Evolutionary conservation across 2,888 invertebrate species (phyloP), one percentile per base, ranked within the genome.

Genomic region (Mesoligia furuncula): DNA sequence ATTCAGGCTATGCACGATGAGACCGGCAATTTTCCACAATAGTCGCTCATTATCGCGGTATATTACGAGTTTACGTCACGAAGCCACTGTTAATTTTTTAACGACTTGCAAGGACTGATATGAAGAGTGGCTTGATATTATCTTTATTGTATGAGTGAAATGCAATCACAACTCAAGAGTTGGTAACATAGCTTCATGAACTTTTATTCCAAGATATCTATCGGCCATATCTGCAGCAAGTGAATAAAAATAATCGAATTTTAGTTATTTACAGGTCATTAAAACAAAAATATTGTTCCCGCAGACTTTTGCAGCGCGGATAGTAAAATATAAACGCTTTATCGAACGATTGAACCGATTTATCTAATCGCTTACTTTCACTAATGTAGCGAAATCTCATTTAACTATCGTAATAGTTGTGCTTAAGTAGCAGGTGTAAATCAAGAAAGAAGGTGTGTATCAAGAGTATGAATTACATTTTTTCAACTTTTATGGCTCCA

Each of bases 361-460:
- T 73, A 73, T 80, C 68, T 39, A 61, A 67, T 80, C 66, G 65
- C 15, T 48, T 42, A 42, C 59, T 62, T 61, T 20, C 66, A 74
- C 39, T 66, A 65, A 31, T 68, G 51, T 68, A 48, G 61, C 71
- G 15, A 42, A 57, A 73, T 36, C 61, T 7, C n/a, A 15, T 71
- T 31, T 71, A 68, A 59, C 36, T 51, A 42, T 45, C 45, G 13
- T 61, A 54, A 51, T n/a, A 39, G 39, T 51, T 59, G 11, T 54
- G 24, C 9, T 24, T n/a, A 31, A 17, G 20, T 66, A 57, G 65
- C 48, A 59, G 66, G 59, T 27, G 8, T 70, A n/a, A n/a, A n/a
- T n/a, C n/a, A n/a, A n/a, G n/a, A n/a, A n/a, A n/a, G n/a, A n/a
- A n/a, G n/a, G n/a, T 65, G 67, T 68, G 4, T 54, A 62, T 65